Percentiles rank a stretch among this genome's conserved stretches.
These are phyloP conservation scores for Gryllus longicercus DNA, from an alignment of 2,888 invertebrate genomes.

Conservation along the genomic window DNA sequence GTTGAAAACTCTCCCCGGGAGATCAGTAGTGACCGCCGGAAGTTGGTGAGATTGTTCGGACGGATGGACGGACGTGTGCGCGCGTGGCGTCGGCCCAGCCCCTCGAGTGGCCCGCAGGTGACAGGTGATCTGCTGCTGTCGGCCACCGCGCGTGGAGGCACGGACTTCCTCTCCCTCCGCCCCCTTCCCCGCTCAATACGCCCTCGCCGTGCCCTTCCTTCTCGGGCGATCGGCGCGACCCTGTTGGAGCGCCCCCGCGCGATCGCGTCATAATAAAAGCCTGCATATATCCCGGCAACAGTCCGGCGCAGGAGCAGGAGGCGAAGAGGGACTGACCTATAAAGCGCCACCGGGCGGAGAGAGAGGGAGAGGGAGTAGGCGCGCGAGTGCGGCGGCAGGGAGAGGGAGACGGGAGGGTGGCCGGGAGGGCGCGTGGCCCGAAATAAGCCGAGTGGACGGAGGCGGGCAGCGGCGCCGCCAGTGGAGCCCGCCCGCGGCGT, in stretches of 20 bases:
- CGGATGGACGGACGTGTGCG: too few species aligned
- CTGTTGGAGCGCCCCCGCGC: neutral
- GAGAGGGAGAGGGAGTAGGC: neutral
- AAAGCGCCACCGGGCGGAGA: neutral
- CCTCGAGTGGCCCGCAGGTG: too few species aligned
- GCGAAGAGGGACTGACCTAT: neutral
- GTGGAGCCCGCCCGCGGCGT: neutral
- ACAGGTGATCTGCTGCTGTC: too few species aligned
- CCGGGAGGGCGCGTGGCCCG: conserved; percentile 1
- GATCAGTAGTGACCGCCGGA: too few species aligned
- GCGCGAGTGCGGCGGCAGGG: neutral
- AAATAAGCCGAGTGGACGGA: neutral
- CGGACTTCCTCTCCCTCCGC: too few species aligned
- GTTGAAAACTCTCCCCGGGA: too few species aligned
- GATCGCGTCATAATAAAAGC: neutral
- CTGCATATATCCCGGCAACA: neutral
- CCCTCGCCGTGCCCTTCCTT: too few species aligned
- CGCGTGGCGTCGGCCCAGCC: too few species aligned
- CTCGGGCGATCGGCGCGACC: neutral
- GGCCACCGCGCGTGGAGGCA: too few species aligned
- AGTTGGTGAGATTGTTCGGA: too few species aligned
- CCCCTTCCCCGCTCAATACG: too few species aligned
- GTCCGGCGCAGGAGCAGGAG: neutral
- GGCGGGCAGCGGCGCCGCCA: neutral
- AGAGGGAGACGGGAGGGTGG: neutral